Evolutionary conservation across 2,113 vertebrate species (phyloP).

Genomic region (Myrmecophaga tridactyla): DNA sequence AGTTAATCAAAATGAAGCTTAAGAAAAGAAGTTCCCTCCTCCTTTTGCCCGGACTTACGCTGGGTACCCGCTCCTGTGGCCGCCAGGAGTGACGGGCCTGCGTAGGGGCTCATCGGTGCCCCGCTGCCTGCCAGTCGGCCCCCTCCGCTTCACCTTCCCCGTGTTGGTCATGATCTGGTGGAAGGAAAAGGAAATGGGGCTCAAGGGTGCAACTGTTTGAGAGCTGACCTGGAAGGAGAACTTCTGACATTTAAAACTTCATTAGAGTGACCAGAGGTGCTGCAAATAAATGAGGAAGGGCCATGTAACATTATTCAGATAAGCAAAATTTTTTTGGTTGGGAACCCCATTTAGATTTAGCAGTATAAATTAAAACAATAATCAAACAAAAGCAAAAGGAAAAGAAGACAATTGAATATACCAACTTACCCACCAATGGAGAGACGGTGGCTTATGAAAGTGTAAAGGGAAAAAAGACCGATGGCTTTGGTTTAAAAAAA

Average conservation of each 20-base stretch:
- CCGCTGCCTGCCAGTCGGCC: constrained; percentile 72
- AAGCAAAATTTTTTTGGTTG: not conserved
- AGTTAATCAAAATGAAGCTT: not conserved
- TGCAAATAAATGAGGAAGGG: not conserved
- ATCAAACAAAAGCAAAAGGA: not conserved
- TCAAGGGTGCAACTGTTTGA: not conserved
- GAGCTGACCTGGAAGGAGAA: not conserved
- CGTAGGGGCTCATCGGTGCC: constrained; percentile 90
- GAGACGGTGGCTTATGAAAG: not conserved
- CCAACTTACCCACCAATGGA: not conserved
- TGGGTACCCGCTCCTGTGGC: constrained; percentile 81
- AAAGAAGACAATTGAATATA: not conserved
- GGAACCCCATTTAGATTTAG: not conserved
- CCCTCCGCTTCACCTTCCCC: constrained; percentile 87
- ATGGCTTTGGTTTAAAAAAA: not conserved
- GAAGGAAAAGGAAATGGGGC: constrained; percentile 10
- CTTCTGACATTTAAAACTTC: accelerated
- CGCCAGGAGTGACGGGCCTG: constrained; percentile 91
- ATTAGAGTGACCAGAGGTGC: not conserved
- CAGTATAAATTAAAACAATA: not conserved
- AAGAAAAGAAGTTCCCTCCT: not conserved
- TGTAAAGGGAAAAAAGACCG: not conserved
- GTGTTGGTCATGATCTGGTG: constrained; percentile 96
- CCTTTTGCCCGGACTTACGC: constrained; percentile 83
- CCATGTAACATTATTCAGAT: not conserved